phyloP scores from a whole-genome alignment of 2,888 invertebrate species.

The Andricus quercusramuli region DNA sequence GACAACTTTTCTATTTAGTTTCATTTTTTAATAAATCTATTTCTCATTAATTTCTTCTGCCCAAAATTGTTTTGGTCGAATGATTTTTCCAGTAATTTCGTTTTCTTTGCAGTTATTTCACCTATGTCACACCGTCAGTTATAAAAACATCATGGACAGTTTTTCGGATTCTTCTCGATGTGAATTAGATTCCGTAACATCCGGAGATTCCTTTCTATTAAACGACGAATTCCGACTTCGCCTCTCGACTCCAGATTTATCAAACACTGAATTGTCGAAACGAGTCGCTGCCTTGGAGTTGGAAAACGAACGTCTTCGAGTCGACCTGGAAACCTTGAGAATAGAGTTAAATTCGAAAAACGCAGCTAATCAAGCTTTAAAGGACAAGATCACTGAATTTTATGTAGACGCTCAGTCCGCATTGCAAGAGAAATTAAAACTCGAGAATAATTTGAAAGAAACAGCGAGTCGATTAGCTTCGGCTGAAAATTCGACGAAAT shows the following conservation, averaged over 20 bases:
- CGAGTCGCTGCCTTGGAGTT: conserved; percentile 63
- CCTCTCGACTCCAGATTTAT: conserved; percentile 63
- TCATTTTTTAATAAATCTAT: too few species aligned
- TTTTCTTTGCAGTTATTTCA: background rate
- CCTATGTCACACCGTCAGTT: background rate
- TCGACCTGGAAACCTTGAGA: conserved; percentile 65
- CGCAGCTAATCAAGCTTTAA: conserved; percentile 68
- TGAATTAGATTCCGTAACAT: conserved; percentile 65
- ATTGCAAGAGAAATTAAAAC: conserved; percentile 65
- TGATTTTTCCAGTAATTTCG: too few species aligned
- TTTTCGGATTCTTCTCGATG: conserved; percentile 66
- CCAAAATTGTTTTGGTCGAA: too few species aligned
- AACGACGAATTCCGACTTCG: conserved; percentile 64
- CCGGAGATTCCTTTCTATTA: conserved; percentile 65
- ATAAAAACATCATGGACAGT: conserved; percentile 60
- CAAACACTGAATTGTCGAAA: conserved; percentile 65
- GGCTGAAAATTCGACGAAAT: conserved; percentile 65
- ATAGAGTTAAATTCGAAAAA: conserved; percentile 68
- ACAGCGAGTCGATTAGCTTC: conserved; percentile 57
- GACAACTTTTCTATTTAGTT: too few species aligned
- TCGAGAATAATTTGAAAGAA: conserved; percentile 64
- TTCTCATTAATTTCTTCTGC: too few species aligned
- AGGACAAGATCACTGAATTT: conserved; percentile 67
- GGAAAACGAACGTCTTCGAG: conserved; percentile 67
- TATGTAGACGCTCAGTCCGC: conserved; percentile 66